Evolutionary conservation across 2,797 vertebrate genomes (phyloP), one percentile per base, ranked within the genome.

Genomic region (Hippoglossus hippoglossus): DNA sequence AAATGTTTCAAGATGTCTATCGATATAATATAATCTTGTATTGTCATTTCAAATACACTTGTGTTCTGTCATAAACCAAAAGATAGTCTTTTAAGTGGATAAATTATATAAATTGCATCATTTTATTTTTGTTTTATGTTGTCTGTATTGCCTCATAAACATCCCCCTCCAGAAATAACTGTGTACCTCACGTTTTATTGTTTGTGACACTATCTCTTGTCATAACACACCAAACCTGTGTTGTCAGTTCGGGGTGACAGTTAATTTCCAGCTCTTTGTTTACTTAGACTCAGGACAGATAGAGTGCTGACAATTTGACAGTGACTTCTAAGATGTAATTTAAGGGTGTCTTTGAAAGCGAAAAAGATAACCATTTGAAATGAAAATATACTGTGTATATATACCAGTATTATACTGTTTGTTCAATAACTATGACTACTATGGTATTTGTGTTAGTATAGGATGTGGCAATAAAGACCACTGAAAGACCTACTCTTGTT

Each of bases 181-280:
- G 21, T 51, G 59, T 19, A 53, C 28, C 19, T 6, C 26, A 53
- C 12, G 7, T 56, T 63, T 68, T 11, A 52, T 68, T 11, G 46
- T 44, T 49, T 68, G 39, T 28, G 18, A 9, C 34, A 46, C 26
- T 34, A 1, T 28, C 16, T 47, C 6, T 56, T 65, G 52, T 69
- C 54, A 63, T 46, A 65, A 55, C 36, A 58, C 53, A 61, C 3
- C 25, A 11, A 57, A 52, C 41, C 25, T 44, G 19, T 41, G 54
- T 53, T 73, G 49, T 75, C 75, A 77, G 51, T 50, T 55, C 36
- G 21, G 56, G 26, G 28, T 55, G 72, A 63, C 63, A 67, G 49
- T 34, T 72, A 4, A 67, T 71, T 76, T 61, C 44, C 44, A 16
- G 44, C 18, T 19, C 18, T 19, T 19, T 19, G 44, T 46, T 19